Base-by-base conservation (phyloP, 1,140 invertebrate genomes). In the Diorhabda elongata region DNA sequence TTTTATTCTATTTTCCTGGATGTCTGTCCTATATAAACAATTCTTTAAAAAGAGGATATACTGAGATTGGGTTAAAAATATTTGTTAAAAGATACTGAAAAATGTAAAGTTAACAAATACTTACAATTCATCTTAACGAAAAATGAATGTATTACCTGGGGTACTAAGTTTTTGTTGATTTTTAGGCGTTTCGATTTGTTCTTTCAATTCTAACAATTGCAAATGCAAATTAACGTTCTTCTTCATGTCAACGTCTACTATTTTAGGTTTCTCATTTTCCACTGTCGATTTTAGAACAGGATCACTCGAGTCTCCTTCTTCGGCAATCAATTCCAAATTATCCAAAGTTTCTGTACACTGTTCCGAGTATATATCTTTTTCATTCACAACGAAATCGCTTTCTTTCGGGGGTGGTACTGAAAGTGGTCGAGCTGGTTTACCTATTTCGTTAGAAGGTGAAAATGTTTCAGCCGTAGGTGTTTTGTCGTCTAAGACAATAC, bases 401-500 rank as follows among this genome's bases (percentile, higher is more conserved):
- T 69, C 60, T 62, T 75, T 80, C 7, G 80, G 80, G 42, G 71
- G 58, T 9, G 78, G 79, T 26, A 79, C 59, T 6, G 67, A 44
- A 8, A 42, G 6, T 61, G 61, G 42, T 71, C 69, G 70, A 26
- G 66, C 64, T 69, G 64, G 67, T 69, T 78, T 77, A 11, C 73
- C 57, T 61, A 70, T 72, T 47, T 77, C 74, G n/a, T 63, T 57
- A 9, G 74, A 74, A 42, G 79, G 76, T 44, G 75, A 78, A 57
- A 79, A 74, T 44, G 65, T 75, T 73, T 82, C 81, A 3, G 76
- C 80, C 2, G 80, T 79, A 47, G 80, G 79, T 42, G 80, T 82
- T 73, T 80, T 76, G 65, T 81, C 81, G 69, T 82, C 79, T 9
- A 80, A 82, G 65, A 81, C 78, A 65, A 82, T 78, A 74, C 81